phyloP scores from a whole-genome alignment of 1,140 invertebrate genomes.

The Drosophila punjabiensis region DNA sequence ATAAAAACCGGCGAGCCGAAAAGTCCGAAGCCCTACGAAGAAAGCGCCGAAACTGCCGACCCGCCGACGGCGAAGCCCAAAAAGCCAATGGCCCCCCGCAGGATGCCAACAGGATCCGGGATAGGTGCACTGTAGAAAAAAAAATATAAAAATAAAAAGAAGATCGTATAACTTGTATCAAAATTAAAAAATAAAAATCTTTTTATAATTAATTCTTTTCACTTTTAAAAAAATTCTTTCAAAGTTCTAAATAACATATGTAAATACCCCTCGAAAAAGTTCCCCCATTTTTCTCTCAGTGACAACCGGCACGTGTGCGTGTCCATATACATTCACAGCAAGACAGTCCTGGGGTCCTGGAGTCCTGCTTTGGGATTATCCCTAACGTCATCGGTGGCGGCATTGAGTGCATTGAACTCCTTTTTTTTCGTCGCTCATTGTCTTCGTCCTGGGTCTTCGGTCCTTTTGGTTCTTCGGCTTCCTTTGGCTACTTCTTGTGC shows the following conservation, averaged over 20 bases:
- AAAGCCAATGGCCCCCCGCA: conserved; percentile 61
- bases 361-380: conserved; percentile 55
- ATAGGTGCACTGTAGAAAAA: conserved; percentile 6
- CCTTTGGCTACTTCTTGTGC: conserved; percentile 6
- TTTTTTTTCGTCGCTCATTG: conserved; percentile 27
- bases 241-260: too few relatives aligned
- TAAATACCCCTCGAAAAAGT: not conserved
- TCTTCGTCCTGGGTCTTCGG: conserved; percentile 34
- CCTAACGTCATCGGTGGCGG: conserved; percentile 62
- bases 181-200: not conserved
- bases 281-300: not conserved
- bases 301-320: conserved; percentile 69
- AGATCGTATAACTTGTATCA: not conserved
- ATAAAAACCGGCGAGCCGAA: conserved; percentile 51
- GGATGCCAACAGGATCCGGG: conserved; percentile 44
- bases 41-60: conserved; percentile 60
- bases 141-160: not conserved
- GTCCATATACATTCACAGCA: conserved; percentile 51
- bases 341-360: conserved; percentile 25
- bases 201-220: too few relatives aligned
- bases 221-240: too few relatives aligned
- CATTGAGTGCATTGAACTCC: conserved; percentile 73
- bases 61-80: conserved; percentile 55
- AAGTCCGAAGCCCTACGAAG: conserved; percentile 60
- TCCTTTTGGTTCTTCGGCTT: conserved; percentile 14